These are phyloP conservation scores for Macrobrachium rosenbergii DNA, from an alignment of 1,140 invertebrate species.

Conservation along the genomic window DNA sequence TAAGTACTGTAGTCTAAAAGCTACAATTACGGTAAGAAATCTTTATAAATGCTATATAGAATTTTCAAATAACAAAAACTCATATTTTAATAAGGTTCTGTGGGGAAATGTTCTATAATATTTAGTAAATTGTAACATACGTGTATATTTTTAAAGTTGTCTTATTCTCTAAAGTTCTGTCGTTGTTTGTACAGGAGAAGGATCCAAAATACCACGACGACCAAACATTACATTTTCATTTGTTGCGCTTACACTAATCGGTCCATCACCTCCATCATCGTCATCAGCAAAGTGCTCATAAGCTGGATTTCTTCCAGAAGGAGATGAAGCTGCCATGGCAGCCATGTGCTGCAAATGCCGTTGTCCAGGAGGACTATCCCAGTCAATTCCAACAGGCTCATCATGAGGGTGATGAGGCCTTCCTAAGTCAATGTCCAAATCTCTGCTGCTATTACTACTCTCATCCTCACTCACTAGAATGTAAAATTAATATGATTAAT, in stretches of 20 bases:
- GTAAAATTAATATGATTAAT: neutral
- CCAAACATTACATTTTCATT: conserved; percentile 61
- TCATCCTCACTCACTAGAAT: conserved; percentile 51
- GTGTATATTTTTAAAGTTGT: too few species aligned
- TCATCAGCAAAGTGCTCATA: conserved; percentile 53
- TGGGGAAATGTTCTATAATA: too few species aligned
- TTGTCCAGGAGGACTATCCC: conserved; percentile 38
- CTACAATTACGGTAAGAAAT: too few species aligned
- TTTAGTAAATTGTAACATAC: too few species aligned
- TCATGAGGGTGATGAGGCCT: conserved; percentile 29
- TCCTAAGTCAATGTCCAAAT: conserved; percentile 7
- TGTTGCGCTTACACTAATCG: conserved; percentile 48
- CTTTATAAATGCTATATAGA: too few species aligned
- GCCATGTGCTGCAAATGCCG: conserved; percentile 45
- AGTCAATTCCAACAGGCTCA: conserved; percentile 32
- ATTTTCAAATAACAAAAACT: too few species aligned
- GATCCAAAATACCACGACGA: conserved; percentile 38
- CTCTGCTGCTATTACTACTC: conserved; percentile 20
- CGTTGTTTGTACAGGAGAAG: conserved; percentile 52
- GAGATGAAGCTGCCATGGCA: conserved; percentile 42
- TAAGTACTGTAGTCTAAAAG: too few species aligned
- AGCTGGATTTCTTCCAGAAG: conserved; percentile 45
- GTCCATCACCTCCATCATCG: conserved; percentile 42
- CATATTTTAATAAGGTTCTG: too few species aligned
- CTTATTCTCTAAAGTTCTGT: conserved; percentile 39